Conservation (phyloP, 2,888 invertebrate species). For the Drosophila emarginata region DNA sequence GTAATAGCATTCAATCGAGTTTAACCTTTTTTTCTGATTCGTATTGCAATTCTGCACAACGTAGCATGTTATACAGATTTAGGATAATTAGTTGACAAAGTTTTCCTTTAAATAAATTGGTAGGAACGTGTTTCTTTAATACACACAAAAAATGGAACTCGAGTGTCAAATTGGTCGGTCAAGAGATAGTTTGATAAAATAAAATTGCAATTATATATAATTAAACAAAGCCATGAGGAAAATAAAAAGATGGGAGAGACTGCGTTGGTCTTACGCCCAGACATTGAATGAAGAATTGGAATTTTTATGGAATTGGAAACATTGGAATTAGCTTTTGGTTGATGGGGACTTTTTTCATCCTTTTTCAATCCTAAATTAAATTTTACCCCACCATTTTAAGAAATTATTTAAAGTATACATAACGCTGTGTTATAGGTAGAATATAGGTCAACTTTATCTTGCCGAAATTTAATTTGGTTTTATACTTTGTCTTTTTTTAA, state of each 20-base stretch:
- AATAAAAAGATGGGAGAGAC: background rate
- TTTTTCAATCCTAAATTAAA: background rate
- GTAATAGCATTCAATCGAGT: too few relatives aligned
- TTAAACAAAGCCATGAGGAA: too few relatives aligned
- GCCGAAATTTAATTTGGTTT: constrained; percentile 1
- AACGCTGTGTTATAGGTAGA: constrained; percentile 2
- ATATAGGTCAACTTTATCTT: constrained; percentile 5
- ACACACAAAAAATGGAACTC: too few relatives aligned
- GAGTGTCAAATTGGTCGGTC: too few relatives aligned
- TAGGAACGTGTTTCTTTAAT: too few relatives aligned
- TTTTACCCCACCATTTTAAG: background rate
- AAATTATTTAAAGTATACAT: background rate
- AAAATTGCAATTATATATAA: too few relatives aligned
- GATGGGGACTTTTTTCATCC: background rate
- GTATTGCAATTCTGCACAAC: too few relatives aligned
- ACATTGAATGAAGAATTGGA: background rate
- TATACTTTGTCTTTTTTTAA: constrained; percentile 45
- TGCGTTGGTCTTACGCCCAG: background rate
- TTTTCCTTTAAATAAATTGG: too few relatives aligned
- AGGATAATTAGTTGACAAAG: too few relatives aligned
- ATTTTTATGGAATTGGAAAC: background rate
- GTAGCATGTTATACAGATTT: too few relatives aligned
- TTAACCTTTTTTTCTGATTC: too few relatives aligned
- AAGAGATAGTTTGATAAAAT: too few relatives aligned
- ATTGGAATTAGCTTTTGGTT: background rate